These are phyloP conservation scores for Pristiophorus japonicus DNA, from an alignment of 2,113 vertebrate genomes.

Conservation along the genomic window DNA sequence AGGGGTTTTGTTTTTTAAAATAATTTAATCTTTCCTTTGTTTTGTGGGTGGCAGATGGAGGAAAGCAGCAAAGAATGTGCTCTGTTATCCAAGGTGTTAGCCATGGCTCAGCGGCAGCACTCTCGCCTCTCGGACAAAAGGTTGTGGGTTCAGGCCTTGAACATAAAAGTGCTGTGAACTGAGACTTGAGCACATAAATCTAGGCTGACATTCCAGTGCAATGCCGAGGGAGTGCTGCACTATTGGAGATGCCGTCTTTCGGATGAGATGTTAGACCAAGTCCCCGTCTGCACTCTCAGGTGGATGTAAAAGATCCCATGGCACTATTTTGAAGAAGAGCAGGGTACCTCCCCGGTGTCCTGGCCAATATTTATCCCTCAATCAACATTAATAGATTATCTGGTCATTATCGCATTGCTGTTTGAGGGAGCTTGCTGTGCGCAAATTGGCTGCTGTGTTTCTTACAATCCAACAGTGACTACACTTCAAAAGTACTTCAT, in stretches of 20 bases:
- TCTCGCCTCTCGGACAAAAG: background rate
- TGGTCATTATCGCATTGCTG: background rate
- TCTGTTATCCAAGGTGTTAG: background rate
- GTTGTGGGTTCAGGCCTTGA: no score
- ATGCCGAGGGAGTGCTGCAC: background rate
- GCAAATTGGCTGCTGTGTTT: background rate
- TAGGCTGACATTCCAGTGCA: background rate
- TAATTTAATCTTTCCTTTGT: background rate
- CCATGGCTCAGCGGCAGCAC: background rate
- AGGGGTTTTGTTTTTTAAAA: background rate
- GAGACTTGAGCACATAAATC: background rate
- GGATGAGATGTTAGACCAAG: background rate
- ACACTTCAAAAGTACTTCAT: background rate
- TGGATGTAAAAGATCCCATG: background rate
- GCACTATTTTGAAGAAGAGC: background rate
- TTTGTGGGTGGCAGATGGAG: background rate
- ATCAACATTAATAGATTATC: background rate
- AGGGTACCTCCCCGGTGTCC: background rate
- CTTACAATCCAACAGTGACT: background rate
- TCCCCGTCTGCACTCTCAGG: background rate
- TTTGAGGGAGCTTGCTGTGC: background rate
- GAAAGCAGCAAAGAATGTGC: background rate
- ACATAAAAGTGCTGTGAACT: no score
- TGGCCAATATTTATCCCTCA: background rate
- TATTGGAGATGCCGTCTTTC: background rate